These are phyloP conservation scores for Acanthacorydalis orientalis DNA, from an alignment of 2,888 invertebrate genomes.

Conservation along the genomic window DNA sequence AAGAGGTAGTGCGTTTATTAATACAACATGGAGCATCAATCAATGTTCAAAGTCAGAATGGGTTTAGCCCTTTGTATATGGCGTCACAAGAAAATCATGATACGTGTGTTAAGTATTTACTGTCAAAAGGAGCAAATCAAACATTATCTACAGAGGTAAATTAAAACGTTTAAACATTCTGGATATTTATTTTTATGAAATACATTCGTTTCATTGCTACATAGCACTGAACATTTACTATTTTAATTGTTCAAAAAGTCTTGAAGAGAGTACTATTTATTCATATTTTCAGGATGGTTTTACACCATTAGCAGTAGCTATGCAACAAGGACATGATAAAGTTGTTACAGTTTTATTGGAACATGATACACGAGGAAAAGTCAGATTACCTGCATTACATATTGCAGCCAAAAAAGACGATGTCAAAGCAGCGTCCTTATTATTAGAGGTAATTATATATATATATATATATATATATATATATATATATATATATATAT, in stretches of 20 bases:
- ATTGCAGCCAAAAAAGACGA: conserved; percentile 99
- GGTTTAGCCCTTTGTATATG: conserved; percentile 98
- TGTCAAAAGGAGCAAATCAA: conserved; percentile 89
- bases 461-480: background rate
- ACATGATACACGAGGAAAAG: conserved; percentile 91
- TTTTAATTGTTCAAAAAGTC: background rate
- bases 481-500: too few relatives aligned
- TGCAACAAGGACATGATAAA: conserved; percentile 95
- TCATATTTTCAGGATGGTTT: conserved; percentile 68
- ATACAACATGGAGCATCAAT: conserved; percentile 85
- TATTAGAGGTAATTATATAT: conserved; percentile 48
- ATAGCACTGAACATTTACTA: background rate
- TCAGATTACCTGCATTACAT: conserved; percentile 88
- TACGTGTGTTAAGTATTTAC: conserved; percentile 74
- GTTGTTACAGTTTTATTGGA: conserved; percentile 92
- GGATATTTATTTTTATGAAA: background rate
- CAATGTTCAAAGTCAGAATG: conserved; percentile 92
- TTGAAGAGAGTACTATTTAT: background rate
- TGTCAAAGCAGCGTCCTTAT: conserved; percentile 81
- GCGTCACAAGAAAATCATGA: conserved; percentile 97
- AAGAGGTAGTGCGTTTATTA: conserved; percentile 79
- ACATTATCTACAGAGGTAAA: conserved; percentile 85
- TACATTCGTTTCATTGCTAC: background rate
- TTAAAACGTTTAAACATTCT: background rate
- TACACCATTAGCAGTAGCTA: conserved; percentile 95